Evolutionary conservation across 2,113 vertebrate genomes (phyloP).

Genomic region (Pelobates fuscus): DNA sequence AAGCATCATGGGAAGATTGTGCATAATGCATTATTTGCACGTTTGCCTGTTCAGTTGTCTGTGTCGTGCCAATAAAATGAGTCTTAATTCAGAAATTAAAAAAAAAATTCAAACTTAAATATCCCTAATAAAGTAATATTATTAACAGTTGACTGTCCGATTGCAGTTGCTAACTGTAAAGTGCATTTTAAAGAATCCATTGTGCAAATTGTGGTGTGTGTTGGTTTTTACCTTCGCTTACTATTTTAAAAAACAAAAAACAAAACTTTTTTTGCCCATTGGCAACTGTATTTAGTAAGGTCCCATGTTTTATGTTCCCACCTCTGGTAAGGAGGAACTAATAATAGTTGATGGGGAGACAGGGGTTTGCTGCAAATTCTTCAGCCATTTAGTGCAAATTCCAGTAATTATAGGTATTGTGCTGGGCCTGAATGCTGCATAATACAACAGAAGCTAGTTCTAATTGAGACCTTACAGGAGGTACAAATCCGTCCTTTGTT

Average conservation of each 20-base stretch:
- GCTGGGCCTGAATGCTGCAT: conserved; percentile 75
- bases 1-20: too few relatives aligned
- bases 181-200: too few relatives aligned
- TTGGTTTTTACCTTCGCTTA: conserved; percentile 48
- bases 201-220: too few relatives aligned
- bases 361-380: conserved; percentile 80
- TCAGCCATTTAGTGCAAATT: conserved; percentile 86
- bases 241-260: conserved; percentile 61
- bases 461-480: conserved; percentile 87
- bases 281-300: conserved; percentile 62
- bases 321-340: conserved; percentile 59
- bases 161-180: too few relatives aligned
- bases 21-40: too few relatives aligned
- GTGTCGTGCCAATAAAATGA: too few relatives aligned
- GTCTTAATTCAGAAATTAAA: too few relatives aligned
- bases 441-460: conserved; percentile 83
- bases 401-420: conserved; percentile 86
- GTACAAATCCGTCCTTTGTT: conserved; percentile 86
- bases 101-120: too few relatives aligned
- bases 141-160: too few relatives aligned
- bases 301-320: conserved; percentile 53
- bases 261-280: conserved; percentile 32
- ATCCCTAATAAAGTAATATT: too few relatives aligned
- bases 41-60: too few relatives aligned
- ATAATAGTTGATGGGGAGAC: conserved; percentile 44